Base-by-base conservation (phyloP, 2,888 invertebrate species). In the Ectemnius lituratus region DNA sequence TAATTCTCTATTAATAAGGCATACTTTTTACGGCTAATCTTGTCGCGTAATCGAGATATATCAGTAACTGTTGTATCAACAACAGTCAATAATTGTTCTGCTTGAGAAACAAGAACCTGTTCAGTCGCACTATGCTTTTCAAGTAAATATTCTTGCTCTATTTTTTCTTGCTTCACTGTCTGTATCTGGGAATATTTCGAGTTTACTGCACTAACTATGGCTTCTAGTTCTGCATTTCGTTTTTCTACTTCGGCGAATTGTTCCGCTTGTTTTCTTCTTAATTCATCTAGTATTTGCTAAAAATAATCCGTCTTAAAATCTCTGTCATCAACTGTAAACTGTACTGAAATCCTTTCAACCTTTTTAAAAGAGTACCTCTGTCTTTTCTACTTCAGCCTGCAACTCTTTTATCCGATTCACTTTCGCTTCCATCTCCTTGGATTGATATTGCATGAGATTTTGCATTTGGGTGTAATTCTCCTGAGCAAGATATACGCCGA, bases 401-500 rank as follows among this genome's bases (percentile, higher is more conserved):
- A 96, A 89, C 0, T 93, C 94, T 75, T 94, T 93, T 46, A 96
- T 94, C 80, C 94, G 92, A 46, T 94, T 92, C 57, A 95, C 92
- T 79, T 95, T 93, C 65, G 95, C 94, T 68, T 94, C 93, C 4
- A 96, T 93, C 86, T 96, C 95, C 67, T 94, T 94, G 13, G 92
- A 92, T 76, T 95, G 95, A 47, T 92, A 92, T 65, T 95, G 94
- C 79, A 95, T 92, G 81, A 94, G 94, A 0, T 93, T 85, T 2
- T 94, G 93, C 91, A 96, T 92, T 71, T 94, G 93, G 2, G 94
- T 92, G 91, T 96, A 99, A 65, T 97, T 97, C 69, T 97, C 97
- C 81, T 94, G 94, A 14, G 96, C 96, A 67, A 99, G 91, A 90
- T 95, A 98, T 62, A 99, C 94, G 77, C 98, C 98, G 90, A 96